Percentiles rank a stretch among this genome's conserved stretches.
Evolutionary conservation across 2,888 invertebrate species (phyloP).

Genomic region (Hypomecis punctinalis): DNA sequence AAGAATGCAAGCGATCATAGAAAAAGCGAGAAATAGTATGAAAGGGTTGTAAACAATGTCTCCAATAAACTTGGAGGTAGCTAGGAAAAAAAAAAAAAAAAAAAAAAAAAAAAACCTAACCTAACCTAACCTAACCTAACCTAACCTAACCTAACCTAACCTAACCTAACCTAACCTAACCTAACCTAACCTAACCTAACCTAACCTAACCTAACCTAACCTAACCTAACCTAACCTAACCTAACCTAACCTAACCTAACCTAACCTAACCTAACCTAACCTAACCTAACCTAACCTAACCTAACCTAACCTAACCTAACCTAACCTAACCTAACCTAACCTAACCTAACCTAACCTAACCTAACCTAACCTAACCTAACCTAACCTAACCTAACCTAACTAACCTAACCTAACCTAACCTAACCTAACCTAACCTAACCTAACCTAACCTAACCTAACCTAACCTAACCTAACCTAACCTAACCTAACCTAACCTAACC

Average conservation of each 20-base stretch:
- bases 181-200: conserved; percentile 34
- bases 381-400: conserved; percentile 29
- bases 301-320: conserved; percentile 5
- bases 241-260: no score
- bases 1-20: no score
- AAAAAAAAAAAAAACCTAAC: no score
- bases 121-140: conserved; percentile 21
- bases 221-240: no score
- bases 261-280: conserved; percentile 25
- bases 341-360: no score
- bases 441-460: conserved; percentile 17
- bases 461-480: conserved; percentile 33
- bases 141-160: conserved; percentile 34
- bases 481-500: no score
- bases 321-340: no score
- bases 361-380: conserved; percentile 23
- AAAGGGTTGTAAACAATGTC: no score
- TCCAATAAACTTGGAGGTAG: no score
- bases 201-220: no score
- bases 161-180: conserved; percentile 32
- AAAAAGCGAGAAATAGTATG: no score
- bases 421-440: conserved; percentile 35
- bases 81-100: no score
- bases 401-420: conserved; percentile 26
- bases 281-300: conserved; percentile 14